Percentiles rank a stretch among this genome's conserved stretches.
Evolutionary conservation across 2,888 invertebrate genomes (phyloP).

Genomic region (Chrysina gloriosa): DNA sequence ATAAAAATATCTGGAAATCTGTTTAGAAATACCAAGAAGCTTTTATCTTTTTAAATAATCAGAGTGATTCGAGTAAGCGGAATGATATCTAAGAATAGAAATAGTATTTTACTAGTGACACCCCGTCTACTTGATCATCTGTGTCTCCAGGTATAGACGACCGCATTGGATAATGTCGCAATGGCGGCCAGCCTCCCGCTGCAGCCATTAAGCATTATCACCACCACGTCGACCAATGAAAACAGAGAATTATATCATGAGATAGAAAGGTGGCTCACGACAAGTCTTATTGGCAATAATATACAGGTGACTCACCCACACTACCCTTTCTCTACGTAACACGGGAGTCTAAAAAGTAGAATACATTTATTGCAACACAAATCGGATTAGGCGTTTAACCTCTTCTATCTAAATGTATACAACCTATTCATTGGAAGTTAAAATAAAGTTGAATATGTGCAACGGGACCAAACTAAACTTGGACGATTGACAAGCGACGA

Average conservation of each 20-base stretch:
- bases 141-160: slow-evolving; percentile 43
- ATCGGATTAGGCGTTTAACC: too few relatives aligned
- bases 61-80: too few relatives aligned
- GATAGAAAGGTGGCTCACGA: slow-evolving; percentile 55
- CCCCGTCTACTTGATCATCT: slow-evolving; percentile 41
- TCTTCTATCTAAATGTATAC: too few relatives aligned
- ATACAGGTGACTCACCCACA: slow-evolving; percentile 47
- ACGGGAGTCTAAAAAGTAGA: slow-evolving; percentile 23
- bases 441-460: too few relatives aligned
- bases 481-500: too few relatives aligned
- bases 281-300: slow-evolving; percentile 53
- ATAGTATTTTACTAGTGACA: slow-evolving; percentile 36
- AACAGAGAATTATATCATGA: slow-evolving; percentile 46
- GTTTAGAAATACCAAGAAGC: too few relatives aligned
- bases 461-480: too few relatives aligned
- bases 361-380: slow-evolving; percentile 17
- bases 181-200: slow-evolving; percentile 60
- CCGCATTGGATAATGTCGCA: slow-evolving; percentile 55
- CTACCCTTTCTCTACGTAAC: slow-evolving; percentile 38
- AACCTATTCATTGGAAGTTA: too few relatives aligned
- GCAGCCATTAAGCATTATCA: slow-evolving; percentile 63
- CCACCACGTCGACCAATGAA: slow-evolving; percentile 56
- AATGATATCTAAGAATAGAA: slow-evolving; percentile 2
- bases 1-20: too few relatives aligned
- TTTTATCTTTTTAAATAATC: too few relatives aligned